A percentile compares a stretch with the other conserved stretches of the same genome.
Conservation (phyloP, 2,888 invertebrate genomes). For the Amaurobius ferox region DNA sequence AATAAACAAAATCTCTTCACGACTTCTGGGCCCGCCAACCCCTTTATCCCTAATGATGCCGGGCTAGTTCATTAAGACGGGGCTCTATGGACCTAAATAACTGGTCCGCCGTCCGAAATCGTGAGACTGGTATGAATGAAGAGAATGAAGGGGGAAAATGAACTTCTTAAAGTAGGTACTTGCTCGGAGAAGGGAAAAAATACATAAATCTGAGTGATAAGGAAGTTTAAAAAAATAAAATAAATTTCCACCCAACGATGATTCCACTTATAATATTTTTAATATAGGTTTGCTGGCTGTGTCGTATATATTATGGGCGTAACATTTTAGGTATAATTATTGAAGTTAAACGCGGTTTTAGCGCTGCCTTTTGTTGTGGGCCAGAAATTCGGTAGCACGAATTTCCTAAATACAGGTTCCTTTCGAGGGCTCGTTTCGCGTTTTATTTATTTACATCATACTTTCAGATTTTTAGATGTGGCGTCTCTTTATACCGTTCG, state of each 20-base stretch:
- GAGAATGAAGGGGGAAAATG: slow-evolving; percentile 23
- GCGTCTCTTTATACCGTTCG: neutral
- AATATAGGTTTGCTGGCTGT: slow-evolving; percentile 12
- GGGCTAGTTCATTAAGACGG: slow-evolving; percentile 52
- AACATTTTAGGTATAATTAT: slow-evolving; percentile 41
- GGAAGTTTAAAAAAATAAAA: neutral
- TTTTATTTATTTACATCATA: slow-evolving; percentile 45
- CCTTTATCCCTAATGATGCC: slow-evolving; percentile 51
- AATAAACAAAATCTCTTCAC: slow-evolving; percentile 67
- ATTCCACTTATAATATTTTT: slow-evolving; percentile 42
- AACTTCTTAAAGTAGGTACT: slow-evolving; percentile 31
- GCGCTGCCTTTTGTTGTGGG: slow-evolving; percentile 11
- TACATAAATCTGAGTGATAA: slow-evolving; percentile 4
- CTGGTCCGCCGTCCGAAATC: slow-evolving; percentile 31
- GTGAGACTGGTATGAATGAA: neutral
- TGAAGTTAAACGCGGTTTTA: slow-evolving; percentile 17
- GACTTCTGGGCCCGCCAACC: slow-evolving; percentile 38
- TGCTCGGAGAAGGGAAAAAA: neutral
- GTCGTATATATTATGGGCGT: slow-evolving; percentile 45
- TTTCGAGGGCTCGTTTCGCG: neutral
- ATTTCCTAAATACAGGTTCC: slow-evolving; percentile 38
- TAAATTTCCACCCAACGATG: neutral
- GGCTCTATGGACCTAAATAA: slow-evolving; percentile 66
- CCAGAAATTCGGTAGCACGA: slow-evolving; percentile 53
- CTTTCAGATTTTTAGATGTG: slow-evolving; percentile 10